Base-by-base conservation (phyloP, 2,797 vertebrate genomes). In the Gila robusta region DNA sequence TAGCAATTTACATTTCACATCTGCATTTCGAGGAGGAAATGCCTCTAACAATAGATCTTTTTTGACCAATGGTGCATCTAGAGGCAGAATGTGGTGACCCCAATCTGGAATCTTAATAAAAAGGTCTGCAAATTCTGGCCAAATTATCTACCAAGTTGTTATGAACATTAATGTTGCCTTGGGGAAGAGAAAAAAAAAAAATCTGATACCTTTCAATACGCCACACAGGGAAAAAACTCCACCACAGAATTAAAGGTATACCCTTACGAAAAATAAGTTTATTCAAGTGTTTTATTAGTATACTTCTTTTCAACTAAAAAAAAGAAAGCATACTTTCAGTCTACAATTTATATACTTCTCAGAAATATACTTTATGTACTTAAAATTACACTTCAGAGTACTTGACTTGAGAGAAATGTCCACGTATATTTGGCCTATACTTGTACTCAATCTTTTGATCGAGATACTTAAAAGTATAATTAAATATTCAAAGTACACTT, bases 101-200 rank as follows among this genome's bases (percentile, higher is more conserved):
- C 93, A 94, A 92, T 94, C 91, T 94, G 93, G 89, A 92, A 92
- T 92, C 90, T 93, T 91, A 87, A 93, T 92, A 92, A 91, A 93
- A 91, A 92, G 92, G 91, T 92, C 91, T 88, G 89, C 90, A 89
- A 90, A 92, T 92, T 89, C 88, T 89, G 87, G 90, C 90, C 79
- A 86, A 67, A 47, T 90, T 89, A 90, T 93, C 89, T 88, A 11
- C 88, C 85, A 93, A 91, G 93, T 94, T 94, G 94, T 94, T 94
- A 93, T 92, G 89, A 94, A 92, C 90, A 91, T 90, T 90, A 91
- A 87, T 85, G 32, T 67, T 86, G 88, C 88, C 92, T 92, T 89
- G 90, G 86, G 85, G 92, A 92, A 92, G 91, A 44, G 44, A 87
- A 82, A 44, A 69, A 1, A 74, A 32, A 39, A 69, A 69, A 69